Evolutionary conservation across 92 coral and sea anemone genomes (phyloP), one percentile per base, ranked within the genome.

Genomic region (Palythoa heliodiscus): DNA sequence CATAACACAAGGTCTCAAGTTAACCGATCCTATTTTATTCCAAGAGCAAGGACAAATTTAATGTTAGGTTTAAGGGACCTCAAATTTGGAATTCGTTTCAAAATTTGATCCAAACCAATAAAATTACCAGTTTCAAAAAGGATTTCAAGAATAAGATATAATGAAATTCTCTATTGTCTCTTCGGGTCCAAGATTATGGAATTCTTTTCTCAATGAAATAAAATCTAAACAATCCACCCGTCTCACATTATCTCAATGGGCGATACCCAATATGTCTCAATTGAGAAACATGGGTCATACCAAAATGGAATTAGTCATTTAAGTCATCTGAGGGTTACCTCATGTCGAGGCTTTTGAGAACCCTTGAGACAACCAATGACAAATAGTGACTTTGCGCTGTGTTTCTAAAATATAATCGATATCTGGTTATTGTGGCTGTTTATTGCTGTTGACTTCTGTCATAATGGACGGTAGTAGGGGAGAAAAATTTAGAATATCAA

Each of bases 341-440:
- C 75, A 70, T 70, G 29, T 70, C 75, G 75, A 70, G 75, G 52
- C 75, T 35, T 29, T 70, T 70, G 47, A 70, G 35, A 70, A 70
- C 75, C 75, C 75, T 22, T 70, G 75, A 38, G 50, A 14, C 75
- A 70, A 14, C 75, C 50, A 37, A 29, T 37, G 11, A 70, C n/a
- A 70, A 38, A 29, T 29, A 66, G 75, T 70, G 24, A 24, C 17
- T 70, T 22, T 66, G 71, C 35, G 75, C 75, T 29, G 50, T 70
- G 75, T 70, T 70, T 70, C 11, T 11, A 23, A 66, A 66, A 66
- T 9, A 66, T 23, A n/a, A 66, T 66, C 71, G 20, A 70, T 70
- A 37, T 9, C 75, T 70, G 75, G 50, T 70, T 70, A 52, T 70
- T 15, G 50, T 24, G 52, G 75, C 75, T 12, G 75, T 9, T 67